phyloP scores from a whole-genome alignment of 1,140 invertebrate species.

The Zaprionus ornatus region DNA sequence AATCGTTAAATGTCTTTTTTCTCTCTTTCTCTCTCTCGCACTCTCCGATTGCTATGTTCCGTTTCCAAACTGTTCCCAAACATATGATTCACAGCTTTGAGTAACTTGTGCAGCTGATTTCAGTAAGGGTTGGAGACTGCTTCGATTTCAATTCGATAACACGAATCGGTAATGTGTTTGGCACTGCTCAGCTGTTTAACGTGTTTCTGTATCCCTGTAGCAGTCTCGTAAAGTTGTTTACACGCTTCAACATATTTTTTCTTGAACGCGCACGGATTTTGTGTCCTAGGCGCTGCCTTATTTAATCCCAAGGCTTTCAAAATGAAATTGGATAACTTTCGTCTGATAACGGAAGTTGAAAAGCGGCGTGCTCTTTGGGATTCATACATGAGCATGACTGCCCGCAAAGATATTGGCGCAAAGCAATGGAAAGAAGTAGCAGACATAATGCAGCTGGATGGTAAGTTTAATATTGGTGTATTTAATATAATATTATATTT shows the following conservation, averaged over 20 bases:
- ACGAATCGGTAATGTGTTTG: neutral
- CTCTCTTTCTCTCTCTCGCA: neutral
- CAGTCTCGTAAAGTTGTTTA: slow-evolving; percentile 43
- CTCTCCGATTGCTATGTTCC: slow-evolving; percentile 26
- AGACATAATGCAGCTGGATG: slow-evolving; percentile 44
- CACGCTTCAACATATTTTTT: slow-evolving; percentile 29
- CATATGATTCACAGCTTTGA: slow-evolving; percentile 24
- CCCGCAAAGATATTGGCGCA: slow-evolving; percentile 50
- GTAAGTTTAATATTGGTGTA: slow-evolving; percentile 22
- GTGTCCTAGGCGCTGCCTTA: neutral
- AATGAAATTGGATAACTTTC: slow-evolving; percentile 64
- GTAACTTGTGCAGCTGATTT: slow-evolving; percentile 31
- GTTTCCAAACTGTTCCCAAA: slow-evolving; percentile 1
- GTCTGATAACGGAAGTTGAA: slow-evolving; percentile 53
- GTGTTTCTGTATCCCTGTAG: neutral
- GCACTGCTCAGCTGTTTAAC: neutral
- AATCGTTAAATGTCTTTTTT: slow-evolving; percentile 3
- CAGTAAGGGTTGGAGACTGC: slow-evolving; percentile 2
- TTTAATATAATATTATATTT: neutral
- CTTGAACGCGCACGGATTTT: neutral
- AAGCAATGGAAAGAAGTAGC: slow-evolving; percentile 55
- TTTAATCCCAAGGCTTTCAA: neutral
- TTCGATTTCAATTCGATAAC: neutral
- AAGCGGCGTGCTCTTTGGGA: slow-evolving; percentile 61
- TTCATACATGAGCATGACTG: slow-evolving; percentile 38